Conservation (phyloP, 30 jellyfish, hydroid and myxozoan species). For the Clytia hemisphaerica region DNA sequence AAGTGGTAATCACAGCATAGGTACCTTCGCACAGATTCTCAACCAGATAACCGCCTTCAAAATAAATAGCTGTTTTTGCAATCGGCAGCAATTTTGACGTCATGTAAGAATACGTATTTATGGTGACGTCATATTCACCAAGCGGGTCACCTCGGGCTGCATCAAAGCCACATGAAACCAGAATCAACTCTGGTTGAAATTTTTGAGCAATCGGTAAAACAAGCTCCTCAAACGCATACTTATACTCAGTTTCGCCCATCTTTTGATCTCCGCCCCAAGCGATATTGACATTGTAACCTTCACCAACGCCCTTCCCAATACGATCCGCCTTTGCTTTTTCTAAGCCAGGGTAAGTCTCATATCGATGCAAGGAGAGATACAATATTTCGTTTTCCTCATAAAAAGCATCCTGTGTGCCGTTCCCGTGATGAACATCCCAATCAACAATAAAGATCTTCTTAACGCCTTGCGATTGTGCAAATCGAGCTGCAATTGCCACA, state of each 20-base stretch:
- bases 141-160: conserved; percentile 36
- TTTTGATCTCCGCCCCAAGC: conserved; percentile 25
- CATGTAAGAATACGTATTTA: conserved; percentile 31
- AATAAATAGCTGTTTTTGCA: conserved; percentile 1
- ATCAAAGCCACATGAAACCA: conserved; percentile 35
- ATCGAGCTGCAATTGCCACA: conserved; percentile 28
- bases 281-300: conserved; percentile 20
- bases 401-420: conserved; percentile 26
- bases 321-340: conserved; percentile 18
- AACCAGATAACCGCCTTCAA: conserved; percentile 26
- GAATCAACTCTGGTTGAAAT: conserved; percentile 17
- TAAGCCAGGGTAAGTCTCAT: conserved; percentile 16
- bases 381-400: conserved; percentile 4
- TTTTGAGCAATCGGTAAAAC: conserved; percentile 22
- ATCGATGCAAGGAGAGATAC: conserved; percentile 20
- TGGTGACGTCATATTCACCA: conserved; percentile 26
- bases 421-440: conserved; percentile 40
- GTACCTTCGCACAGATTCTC: conserved; percentile 25
- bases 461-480: conserved; percentile 18
- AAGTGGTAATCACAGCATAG: conserved; percentile 18
- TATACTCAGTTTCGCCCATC: conserved; percentile 30
- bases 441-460: conserved; percentile 20
- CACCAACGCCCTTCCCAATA: conserved; percentile 15
- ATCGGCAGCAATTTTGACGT: conserved; percentile 1
- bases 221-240: conserved; percentile 22